phyloP scores from a whole-genome alignment of 2,797 vertebrate species.

The Phrynocephalus forsythii region DNA sequence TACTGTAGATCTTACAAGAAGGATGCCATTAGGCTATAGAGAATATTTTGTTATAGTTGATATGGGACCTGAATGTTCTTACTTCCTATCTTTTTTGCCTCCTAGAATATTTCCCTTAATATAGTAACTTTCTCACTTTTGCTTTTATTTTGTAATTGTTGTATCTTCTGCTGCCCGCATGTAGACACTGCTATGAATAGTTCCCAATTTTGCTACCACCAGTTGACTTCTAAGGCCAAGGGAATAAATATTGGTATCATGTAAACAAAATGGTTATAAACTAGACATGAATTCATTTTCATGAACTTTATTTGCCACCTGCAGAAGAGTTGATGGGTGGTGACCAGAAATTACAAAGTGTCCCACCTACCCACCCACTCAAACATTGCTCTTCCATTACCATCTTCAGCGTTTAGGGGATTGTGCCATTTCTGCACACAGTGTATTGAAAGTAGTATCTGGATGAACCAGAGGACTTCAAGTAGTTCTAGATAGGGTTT shows the following conservation, averaged over 20 bases:
- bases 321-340: background rate
- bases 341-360: background rate
- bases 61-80: slow-evolving; percentile 35
- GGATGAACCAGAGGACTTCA: background rate
- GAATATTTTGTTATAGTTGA: slow-evolving; percentile 4
- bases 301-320: background rate
- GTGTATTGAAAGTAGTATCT: no score
- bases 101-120: slow-evolving; percentile 33
- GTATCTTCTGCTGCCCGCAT: slow-evolving; percentile 2
- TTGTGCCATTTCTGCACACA: background rate
- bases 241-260: background rate
- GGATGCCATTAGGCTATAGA: slow-evolving; percentile 64
- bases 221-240: slow-evolving; percentile 10
- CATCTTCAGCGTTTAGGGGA: background rate
- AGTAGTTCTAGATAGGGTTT: background rate
- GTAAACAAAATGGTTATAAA: background rate
- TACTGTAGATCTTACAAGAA: slow-evolving; percentile 31
- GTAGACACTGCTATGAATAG: slow-evolving; percentile 39
- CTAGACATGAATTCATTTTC: slow-evolving; percentile 7
- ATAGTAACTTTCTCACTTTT: slow-evolving; percentile 22
- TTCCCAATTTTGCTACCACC: background rate
- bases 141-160: slow-evolving; percentile 29
- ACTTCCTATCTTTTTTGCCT: slow-evolving; percentile 38
- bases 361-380: no score
- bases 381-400: background rate